These are phyloP conservation scores for Isoperla grammatica DNA, from an alignment of 2,888 invertebrate species.

Conservation along the genomic window DNA sequence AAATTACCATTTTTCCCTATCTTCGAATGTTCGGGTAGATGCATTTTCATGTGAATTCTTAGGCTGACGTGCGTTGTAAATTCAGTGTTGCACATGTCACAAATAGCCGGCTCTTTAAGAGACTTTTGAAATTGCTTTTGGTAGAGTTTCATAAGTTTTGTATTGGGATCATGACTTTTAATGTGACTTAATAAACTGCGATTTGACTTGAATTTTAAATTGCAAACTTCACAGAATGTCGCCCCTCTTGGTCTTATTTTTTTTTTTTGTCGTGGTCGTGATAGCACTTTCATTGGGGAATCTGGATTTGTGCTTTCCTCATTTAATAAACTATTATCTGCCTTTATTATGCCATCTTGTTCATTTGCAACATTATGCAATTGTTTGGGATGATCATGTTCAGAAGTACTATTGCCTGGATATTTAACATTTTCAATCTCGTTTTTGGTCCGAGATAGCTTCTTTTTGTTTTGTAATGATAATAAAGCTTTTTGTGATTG, in stretches of 20 bases:
- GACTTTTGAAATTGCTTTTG: background rate
- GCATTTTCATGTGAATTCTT: constrained; percentile 71
- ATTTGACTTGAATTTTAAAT: background rate
- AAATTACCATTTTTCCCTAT: background rate
- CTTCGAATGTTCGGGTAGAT: constrained; percentile 37
- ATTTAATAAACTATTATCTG: no score
- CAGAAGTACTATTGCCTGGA: no score
- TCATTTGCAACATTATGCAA: no score
- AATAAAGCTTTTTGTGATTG: background rate
- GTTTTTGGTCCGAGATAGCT: no score
- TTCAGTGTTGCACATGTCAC: constrained; percentile 59
- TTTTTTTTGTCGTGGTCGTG: background rate
- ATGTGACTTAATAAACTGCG: background rate
- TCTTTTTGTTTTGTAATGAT: background rate
- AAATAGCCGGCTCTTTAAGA: background rate
- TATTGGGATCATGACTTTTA: background rate
- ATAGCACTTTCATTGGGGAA: no score
- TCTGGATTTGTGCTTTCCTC: no score
- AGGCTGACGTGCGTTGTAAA: constrained; percentile 60
- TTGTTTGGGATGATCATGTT: no score
- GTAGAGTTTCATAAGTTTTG: background rate
- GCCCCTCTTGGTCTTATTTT: background rate
- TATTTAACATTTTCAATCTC: no score
- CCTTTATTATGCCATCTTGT: no score
- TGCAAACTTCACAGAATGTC: background rate